Evolutionary conservation across 2,113 vertebrate species (phyloP), one percentile per base, ranked within the genome.

Genomic region (Pterocles burchelli): DNA sequence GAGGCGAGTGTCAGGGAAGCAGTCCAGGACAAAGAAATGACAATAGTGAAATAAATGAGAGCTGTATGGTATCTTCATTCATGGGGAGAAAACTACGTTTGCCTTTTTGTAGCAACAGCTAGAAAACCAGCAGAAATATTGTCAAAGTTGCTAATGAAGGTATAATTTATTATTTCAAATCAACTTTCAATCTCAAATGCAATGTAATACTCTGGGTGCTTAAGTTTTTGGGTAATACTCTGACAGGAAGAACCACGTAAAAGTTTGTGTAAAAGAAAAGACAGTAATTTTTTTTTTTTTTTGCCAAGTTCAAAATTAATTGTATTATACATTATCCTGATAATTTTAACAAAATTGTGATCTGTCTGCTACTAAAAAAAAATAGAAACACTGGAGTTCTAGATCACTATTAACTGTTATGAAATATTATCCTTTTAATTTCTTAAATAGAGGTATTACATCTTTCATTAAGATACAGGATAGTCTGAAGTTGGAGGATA

Each of bases 371-470:
- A 9, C 43, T 36, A 65, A 84, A 66, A 80, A 45, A 58, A 78
- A 22, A 24, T 11, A 57, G 17, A 6, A 70, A 45, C 22, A 67
- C 6, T 58, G 7, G n/a, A 62, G 13, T 36, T 87, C 54, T 63
- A 82, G 45, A 49, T 82, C 22, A 72, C 0, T 0, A 51, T n/a
- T 70, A 54, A 12, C 24, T 38, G 7, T 48, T 73, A n/a, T 2
- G 75, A 89, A 91, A 89, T 51, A 81, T 7, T 77, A 71, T 29
- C 4, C 11, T 71, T 78, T 67, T 46, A 55, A 73, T 65, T 88
- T 85, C 36, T 92, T 67, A 55, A 78, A 57, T 49, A 29, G 11
- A 91, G 13, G 8, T 59, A 66, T 41, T 77, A 3, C 70, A 45
- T 34, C 10, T 89, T 72, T 76, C 45, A 76, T 34, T 88, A 93